Evolutionary conservation across 2,113 vertebrate species (phyloP), one percentile per base, ranked within the genome.

Genomic region (Pitta sordida): DNA sequence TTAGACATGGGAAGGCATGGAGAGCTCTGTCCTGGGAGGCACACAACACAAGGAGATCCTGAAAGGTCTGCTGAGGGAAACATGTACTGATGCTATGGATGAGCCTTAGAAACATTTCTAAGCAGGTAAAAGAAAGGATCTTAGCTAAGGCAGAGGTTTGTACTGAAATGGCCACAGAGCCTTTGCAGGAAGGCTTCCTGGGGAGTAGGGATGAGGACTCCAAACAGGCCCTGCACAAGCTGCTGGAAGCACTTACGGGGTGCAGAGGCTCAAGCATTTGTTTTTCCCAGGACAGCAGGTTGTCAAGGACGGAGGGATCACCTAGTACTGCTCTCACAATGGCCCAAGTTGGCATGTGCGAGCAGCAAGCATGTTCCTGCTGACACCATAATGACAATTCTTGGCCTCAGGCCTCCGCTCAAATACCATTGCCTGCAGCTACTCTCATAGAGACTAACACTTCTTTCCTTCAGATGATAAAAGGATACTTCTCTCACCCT

Each of bases 391-490:
- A 13, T 27, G 55, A 36, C 19, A 80, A 56, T 37, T 76, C 17
- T 60, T 67, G 83, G 53, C 41, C 76, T 32, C 37, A 43, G 41
- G 36, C 41, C 55, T 62, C 34, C 0, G 0, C 43, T 64, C 55
- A n/a, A n/a, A 76, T 34, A 56, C 43, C 6, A 1, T 2, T 83
- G 62, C 48, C 71, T 34, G 26, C 0, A 0, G 75, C 63, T 46
- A 23, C 76, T 73, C 52, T 44, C 41, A 32, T 4, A 12, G 41
- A 65, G 41, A 32, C 24, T 65, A 62, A 71, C 15, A 52, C 52
- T 0, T 0, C 43, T 63, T 69, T 51, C 2, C 22, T 51, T 18
- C 1, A 1, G 64, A 30, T 0, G 2, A 24, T 32, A 30, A 37
- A 82, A 71, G 29, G 22, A 39, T 19, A 0, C 15, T 84, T 58